Evolutionary conservation across 2,888 invertebrate genomes (phyloP), one percentile per base, ranked within the genome.

Genomic region (Choreutis nemorana): DNA sequence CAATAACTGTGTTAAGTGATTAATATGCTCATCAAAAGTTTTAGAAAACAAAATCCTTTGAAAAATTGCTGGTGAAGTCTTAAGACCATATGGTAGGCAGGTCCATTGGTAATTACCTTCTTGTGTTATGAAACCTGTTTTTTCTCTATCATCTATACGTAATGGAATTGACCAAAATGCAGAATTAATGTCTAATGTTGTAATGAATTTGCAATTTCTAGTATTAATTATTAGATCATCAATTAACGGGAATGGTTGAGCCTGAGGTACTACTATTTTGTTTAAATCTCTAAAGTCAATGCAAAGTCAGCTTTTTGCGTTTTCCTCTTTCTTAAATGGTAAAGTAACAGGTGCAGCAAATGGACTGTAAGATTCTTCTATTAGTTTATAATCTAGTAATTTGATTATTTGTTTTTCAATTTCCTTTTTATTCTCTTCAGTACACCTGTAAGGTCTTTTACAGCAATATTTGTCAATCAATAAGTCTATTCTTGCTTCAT

Each of bases 111-210:
- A 48, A 15, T 44, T 39, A 11, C 46, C 44, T 28, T 47, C 38
- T 28, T 39, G 41, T 13, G 49, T 50, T 5, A 48, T 34, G 33
- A 48, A 50, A n/a, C 22, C 43, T 3, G 50, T 52, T 33, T 58
- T 54, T 25, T 45, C 18, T 40, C 45, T 44, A 31, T 49, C 48
- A 41, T 44, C 32, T 15, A 50, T 36, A 35, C 40, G 28, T 18
- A 54, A 28, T 2, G 55, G 52, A 4, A 58, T 57, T n/a, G 54
- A 51, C 55, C 57, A 60, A 39, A 62, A 62, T 16, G 55, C 59
- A 5, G 53, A 55, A 32, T 58, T 59, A 30, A 57, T 48, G 24
- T 59, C 57, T 0, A 59, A 20, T 8, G 44, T 51, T 9, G 52
- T 32, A 30, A 52, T 57, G 37, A 35, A 55, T 24, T 46, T 46